Evolutionary conservation across 1,140 invertebrate genomes (phyloP), one percentile per base, ranked within the genome.

Genomic region (Saccostrea cuccullata): DNA sequence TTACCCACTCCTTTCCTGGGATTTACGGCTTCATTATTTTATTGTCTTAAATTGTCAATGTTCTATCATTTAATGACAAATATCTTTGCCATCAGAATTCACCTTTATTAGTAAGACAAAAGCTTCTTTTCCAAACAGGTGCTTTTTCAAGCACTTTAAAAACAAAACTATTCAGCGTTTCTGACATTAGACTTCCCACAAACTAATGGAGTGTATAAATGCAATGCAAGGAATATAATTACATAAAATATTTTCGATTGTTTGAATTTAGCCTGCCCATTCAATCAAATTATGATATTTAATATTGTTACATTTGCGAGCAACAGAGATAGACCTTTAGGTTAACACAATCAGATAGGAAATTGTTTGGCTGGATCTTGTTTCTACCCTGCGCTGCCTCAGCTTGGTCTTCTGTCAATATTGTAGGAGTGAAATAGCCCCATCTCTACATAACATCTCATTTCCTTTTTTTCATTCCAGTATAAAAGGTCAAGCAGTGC

Each of bases 261-360:
- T 64, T n/a, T 60, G 17, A 64, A 20, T 64, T 17, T 20, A 64
- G 58, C 26, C 17, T 20, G 58, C 26, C 70, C 30, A 17, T 77
- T 77, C 70, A 77, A 77, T 77, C 26, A 77, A 15, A 77, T 77
- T 77, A 77, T 77, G 70, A 73, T 73, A 73, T 77, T 77, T 77
- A 77, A 77, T 77, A 77, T 77, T 26, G 30, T 77, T 77, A 77
- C 30, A 36, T 77, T 77, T 30, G 26, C 30, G 26, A 36, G 70
- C 26, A 77, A 36, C 13, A 36, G 26, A 15, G 15, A 36, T 77
- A 77, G 30, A 64, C 17, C 58, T 64, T 5, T 64, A 64, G 47
- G 47, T 47, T 67, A 67, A 67, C 60, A n/a, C 60, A 20, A 67
- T 67, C 60, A 67, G 70, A 77, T 77, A 77, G 8, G 26, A 77